Conservation (phyloP, 2,888 invertebrate species). For the Callimorpha dominula region DNA sequence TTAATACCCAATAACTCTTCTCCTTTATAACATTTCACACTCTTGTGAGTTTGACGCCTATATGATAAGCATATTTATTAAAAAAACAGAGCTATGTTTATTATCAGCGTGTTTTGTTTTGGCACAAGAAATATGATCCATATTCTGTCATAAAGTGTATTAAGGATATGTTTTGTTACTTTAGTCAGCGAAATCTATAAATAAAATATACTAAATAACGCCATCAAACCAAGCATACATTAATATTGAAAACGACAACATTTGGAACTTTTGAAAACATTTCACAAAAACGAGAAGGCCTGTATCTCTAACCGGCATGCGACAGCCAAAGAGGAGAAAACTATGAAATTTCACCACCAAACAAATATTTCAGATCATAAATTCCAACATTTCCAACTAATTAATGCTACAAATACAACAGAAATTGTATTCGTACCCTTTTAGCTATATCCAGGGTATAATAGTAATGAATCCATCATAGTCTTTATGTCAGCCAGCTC, state of each 20-base stretch:
- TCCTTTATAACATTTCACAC: too few species aligned
- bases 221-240: not conserved
- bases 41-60: too few species aligned
- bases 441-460: constrained; percentile 41
- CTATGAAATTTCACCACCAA: not conserved
- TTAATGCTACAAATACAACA: constrained; percentile 1
- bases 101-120: not conserved
- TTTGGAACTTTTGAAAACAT: not conserved
- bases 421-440: constrained; percentile 38
- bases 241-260: not conserved
- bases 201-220: not conserved
- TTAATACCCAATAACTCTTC: too few species aligned
- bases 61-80: too few species aligned
- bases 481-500: constrained; percentile 26
- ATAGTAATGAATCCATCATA: constrained; percentile 32
- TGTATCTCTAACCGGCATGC: not conserved
- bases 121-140: not conserved
- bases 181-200: not conserved
- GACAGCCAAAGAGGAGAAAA: not conserved
- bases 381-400: not conserved
- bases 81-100: not conserved
- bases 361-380: not conserved
- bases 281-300: not conserved
- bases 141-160: not conserved
- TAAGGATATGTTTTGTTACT: not conserved